A percentile compares a stretch with the other conserved stretches of the same genome.
Conservation (phyloP, 2,888 invertebrate genomes). For the Sepioteuthis lessoniana region DNA sequence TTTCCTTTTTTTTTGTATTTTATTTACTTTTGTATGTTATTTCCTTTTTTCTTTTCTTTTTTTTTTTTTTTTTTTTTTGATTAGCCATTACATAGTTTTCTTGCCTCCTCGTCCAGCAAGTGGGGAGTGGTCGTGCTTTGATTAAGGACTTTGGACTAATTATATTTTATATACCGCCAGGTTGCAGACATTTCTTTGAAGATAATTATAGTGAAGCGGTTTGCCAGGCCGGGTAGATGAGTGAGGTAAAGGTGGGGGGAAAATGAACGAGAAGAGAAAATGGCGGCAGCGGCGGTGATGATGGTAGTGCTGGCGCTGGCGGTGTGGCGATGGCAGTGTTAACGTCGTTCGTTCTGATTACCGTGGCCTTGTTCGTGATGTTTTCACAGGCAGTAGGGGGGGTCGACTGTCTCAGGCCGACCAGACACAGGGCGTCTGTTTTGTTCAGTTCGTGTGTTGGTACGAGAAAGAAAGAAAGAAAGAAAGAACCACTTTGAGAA, state of each 20-base stretch:
- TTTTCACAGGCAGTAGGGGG: not conserved
- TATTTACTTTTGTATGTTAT: no score
- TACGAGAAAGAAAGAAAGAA: no score
- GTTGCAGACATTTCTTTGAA: conserved; percentile 1
- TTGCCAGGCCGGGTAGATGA: not conserved
- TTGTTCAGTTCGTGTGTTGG: not conserved
- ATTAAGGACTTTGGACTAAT: not conserved
- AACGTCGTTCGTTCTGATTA: not conserved
- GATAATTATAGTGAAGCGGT: not conserved
- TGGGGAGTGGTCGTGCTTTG: conserved; percentile 3
- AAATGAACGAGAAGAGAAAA: not conserved
- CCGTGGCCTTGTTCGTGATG: not conserved
- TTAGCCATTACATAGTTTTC: not conserved
- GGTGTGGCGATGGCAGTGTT: not conserved
- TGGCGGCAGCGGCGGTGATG: not conserved
- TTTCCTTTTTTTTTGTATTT: no score
- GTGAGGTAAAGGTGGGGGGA: not conserved
- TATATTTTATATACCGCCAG: conserved; percentile 33
- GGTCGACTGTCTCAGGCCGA: not conserved
- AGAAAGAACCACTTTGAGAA: no score
- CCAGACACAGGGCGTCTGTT: not conserved
- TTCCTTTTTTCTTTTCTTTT: no score
- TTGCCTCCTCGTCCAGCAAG: not conserved
- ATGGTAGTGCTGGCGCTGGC: not conserved
- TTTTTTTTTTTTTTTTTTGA: no score